Base-by-base conservation (phyloP, 2,888 invertebrate genomes). In the Parnassius orleans region DNA sequence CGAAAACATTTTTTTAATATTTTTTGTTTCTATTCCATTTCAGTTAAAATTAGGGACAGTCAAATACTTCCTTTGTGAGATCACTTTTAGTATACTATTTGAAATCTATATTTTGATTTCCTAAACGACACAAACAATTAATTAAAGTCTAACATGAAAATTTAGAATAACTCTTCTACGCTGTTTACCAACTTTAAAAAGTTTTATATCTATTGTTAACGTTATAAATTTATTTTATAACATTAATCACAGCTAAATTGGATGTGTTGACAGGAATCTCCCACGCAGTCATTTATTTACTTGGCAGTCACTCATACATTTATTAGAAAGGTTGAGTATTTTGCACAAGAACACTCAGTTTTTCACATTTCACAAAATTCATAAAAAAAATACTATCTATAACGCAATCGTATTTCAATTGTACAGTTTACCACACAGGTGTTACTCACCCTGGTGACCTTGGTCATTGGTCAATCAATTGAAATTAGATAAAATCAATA, bases 141-240 rank as follows among this genome's bases (percentile, higher is more conserved):
- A 14, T 53, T 53, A 41, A 60, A n/a, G 15, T 42, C 59, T 60
- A 60, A 53, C 46, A 53, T 53, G 53, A 15, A 53, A 41, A 60
- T 60, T 60, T 60, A 60, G 59, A 60, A 60, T 60, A 60, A 53
- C 59, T 60, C 53, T 41, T 60, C 59, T 60, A 60, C 59, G 59
- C 59, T 60, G 59, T 60, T 59, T 60, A 53, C 59, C 53, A 60
- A 60, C 41, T 53, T 59, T 60, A 3, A 14, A n/a, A 24, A 55
- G 55, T 47, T 55, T 46, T 10, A 41, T 2, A 33, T 33, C 7
- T 33, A 33, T 33, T 12, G 5, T 48, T 11, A 43, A 11, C 9
- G 11, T 43, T 43, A 43, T 43, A 3, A 43, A 11, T 43, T 43
- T 11, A 43, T 43, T 43, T 11, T 48, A 12, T 14, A 9, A 48